Percentiles rank a stretch among this genome's conserved stretches.
phyloP scores from a whole-genome alignment of 2,888 invertebrate genomes.

The Acleris emargana region DNA sequence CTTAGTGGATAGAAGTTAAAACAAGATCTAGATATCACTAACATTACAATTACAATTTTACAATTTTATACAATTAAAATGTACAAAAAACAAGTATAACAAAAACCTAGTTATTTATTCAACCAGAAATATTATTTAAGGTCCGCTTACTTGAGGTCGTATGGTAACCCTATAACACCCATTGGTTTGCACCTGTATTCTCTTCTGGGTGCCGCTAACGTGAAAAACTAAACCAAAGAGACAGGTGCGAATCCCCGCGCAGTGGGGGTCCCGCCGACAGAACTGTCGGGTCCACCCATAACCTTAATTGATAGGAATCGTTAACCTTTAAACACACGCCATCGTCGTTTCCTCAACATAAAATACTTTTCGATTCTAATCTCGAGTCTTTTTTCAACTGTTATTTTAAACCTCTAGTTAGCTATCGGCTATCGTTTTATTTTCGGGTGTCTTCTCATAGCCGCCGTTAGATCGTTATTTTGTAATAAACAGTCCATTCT shows the following conservation, averaged over 20 bases:
- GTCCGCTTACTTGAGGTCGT: background rate
- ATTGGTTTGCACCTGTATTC: constrained; percentile 70
- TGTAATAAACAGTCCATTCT: constrained; percentile 80
- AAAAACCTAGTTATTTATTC: too few relatives aligned
- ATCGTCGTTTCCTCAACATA: constrained; percentile 76
- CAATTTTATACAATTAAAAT: too few relatives aligned
- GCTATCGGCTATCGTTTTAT: constrained; percentile 70
- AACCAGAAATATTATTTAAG: too few relatives aligned
- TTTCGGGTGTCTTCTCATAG: constrained; percentile 74
- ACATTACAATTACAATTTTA: too few relatives aligned
- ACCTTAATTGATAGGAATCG: constrained; percentile 84
- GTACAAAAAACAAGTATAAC: too few relatives aligned
- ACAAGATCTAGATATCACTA: too few relatives aligned
- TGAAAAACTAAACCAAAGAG: constrained; percentile 71
- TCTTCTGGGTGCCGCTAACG: constrained; percentile 64
- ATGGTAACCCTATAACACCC: constrained; percentile 51
- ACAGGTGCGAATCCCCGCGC: constrained; percentile 78
- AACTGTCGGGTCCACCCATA: constrained; percentile 73
- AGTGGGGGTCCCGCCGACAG: constrained; percentile 70
- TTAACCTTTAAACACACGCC: constrained; percentile 79
- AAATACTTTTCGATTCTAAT: constrained; percentile 77
- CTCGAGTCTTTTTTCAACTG: constrained; percentile 69
- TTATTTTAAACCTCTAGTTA: constrained; percentile 71
- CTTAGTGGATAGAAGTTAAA: too few relatives aligned
- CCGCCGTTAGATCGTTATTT: constrained; percentile 76